Percentiles rank a stretch among this genome's conserved stretches.
phyloP scores from a whole-genome alignment of 2,113 vertebrate species.

The Rhodinocichla rosea region DNA sequence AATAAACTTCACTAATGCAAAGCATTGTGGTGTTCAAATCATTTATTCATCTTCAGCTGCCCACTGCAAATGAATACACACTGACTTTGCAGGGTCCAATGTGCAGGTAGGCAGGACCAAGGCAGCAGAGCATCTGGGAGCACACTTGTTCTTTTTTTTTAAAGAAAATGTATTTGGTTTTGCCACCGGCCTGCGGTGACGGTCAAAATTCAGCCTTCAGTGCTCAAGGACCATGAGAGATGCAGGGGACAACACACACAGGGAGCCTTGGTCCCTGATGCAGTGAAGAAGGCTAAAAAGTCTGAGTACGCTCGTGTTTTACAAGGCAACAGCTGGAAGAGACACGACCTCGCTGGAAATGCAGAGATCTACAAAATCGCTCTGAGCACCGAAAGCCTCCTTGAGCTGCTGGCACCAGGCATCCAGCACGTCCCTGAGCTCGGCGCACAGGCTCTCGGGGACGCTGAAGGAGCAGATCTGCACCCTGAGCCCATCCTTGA shows the following conservation, averaged over 20 bases:
- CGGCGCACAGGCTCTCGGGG: conserved; percentile 75
- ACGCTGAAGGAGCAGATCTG: conserved; percentile 90
- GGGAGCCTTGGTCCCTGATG: not conserved
- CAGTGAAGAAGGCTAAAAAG: not conserved
- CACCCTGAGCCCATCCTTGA: conserved; percentile 40
- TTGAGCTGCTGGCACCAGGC: conserved; percentile 76
- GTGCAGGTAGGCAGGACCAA: accelerated
- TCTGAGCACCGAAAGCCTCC: conserved; percentile 75
- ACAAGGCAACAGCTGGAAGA: conserved; percentile 83
- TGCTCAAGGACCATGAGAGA: not conserved
- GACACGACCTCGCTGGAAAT: conserved; percentile 77
- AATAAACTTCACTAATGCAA: not conserved
- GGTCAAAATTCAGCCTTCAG: not conserved
- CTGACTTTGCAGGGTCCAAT: not conserved
- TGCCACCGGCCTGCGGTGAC: accelerated
- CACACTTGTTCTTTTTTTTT: accelerated
- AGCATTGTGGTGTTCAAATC: accelerated
- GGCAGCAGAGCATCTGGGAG: not conserved
- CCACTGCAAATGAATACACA: not conserved
- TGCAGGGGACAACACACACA: accelerated
- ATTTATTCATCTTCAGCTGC: not conserved
- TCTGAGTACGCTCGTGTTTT: not conserved
- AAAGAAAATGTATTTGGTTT: accelerated
- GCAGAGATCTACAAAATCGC: conserved; percentile 76
- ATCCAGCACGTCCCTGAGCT: conserved; percentile 61